phyloP scores from a whole-genome alignment of 2,113 vertebrate species.

The Catagonus wagneri region DNA sequence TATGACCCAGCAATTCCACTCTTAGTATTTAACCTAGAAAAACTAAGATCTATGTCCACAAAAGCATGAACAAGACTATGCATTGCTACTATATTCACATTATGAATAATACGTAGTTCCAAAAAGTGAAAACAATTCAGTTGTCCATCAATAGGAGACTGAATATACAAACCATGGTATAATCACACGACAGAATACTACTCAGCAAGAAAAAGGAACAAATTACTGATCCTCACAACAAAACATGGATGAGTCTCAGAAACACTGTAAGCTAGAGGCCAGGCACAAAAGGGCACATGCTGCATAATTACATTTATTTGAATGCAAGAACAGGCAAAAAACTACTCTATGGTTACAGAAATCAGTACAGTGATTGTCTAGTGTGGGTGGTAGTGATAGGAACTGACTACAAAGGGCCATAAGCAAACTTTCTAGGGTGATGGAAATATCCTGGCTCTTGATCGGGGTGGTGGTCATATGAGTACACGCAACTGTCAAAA shows the following conservation, averaged over 20 bases:
- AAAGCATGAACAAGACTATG: not conserved
- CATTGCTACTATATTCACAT: not conserved
- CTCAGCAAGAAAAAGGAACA: not conserved
- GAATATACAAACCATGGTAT: not conserved
- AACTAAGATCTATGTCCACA: not conserved
- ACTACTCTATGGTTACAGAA: not conserved
- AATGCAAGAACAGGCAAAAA: not conserved
- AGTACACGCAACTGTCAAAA: not conserved
- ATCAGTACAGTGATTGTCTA: not conserved
- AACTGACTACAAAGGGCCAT: not conserved
- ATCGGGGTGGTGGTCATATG: not conserved
- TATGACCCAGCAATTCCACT: not conserved
- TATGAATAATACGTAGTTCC: not conserved
- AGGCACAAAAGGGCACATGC: not conserved
- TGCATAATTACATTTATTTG: not conserved
- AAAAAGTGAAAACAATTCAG: not conserved
- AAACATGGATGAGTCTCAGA: not conserved
- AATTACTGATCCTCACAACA: not conserved
- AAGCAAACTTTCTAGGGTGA: not conserved
- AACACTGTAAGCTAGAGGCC: not conserved
- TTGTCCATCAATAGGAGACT: not conserved
- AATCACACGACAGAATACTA: not conserved
- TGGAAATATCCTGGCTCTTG: not conserved
- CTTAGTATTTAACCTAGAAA: not conserved
- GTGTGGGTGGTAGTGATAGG: not conserved